Base-by-base conservation (phyloP, 2,797 vertebrate genomes). In the Mormyrus hasselquistii region DNA sequence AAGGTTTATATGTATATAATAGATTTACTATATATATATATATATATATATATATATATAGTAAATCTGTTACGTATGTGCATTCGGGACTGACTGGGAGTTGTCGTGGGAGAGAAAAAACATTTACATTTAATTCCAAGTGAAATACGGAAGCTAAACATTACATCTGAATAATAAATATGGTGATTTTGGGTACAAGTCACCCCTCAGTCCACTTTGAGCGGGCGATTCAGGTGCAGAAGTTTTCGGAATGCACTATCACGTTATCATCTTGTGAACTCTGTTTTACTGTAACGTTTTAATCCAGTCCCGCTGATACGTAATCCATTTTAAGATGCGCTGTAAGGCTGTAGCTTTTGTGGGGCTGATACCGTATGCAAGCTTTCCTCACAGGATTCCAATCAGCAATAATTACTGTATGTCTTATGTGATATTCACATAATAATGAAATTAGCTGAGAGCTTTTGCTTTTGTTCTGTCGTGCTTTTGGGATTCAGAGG, bases 1-100 rank as follows among this genome's bases (percentile, higher is more conserved):
- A 76, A 86, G 92, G 90, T 90, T 91, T 93, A 25, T 62, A 25
- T 22, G 59, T 62, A 25, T 73, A 29, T 73, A 19, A 55, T 55
- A 55, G 16, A 55, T 55, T 55, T 16, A 53, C 52, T 0, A 34
- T 29, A 29, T 73, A 38, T 38, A 62, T 25, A 62, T 62, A 10
- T 25, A 9, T 25, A 62, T 25, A 62, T 7, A 22, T 6, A 22
- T 22, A 25, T 25, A 38, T 16, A 69, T 69, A 14, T 34, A 14
- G 16, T 87, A 59, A 62, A 62, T 87, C 19, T 59, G 44, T 62
- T 57, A 62, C 7, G 22, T n/a, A 19, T 34, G 53, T 16, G 53
- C n/a, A 55, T 87, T 53, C 6, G 85, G 84, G 52, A 53, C 50
- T 34, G 25, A 12, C 29, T 57, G 7, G 86, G 86, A 44, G 86